Conservation (phyloP, 2,113 vertebrate species). For the Poeciliopsis occidentalis region DNA sequence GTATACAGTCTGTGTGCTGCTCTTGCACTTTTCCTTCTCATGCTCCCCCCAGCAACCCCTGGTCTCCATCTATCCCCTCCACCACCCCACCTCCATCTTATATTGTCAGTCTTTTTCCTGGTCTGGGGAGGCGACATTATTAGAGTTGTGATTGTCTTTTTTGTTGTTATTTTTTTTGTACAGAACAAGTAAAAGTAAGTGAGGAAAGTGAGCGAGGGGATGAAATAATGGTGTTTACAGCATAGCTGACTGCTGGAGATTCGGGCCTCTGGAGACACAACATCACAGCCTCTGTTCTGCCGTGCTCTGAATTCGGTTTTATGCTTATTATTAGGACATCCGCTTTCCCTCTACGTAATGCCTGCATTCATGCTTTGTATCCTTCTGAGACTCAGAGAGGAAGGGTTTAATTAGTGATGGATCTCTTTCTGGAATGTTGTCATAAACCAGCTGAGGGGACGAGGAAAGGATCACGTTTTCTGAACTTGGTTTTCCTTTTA, state of each 20-base stretch:
- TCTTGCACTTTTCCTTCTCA: conserved; percentile 68
- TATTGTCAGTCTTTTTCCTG: conserved; percentile 71
- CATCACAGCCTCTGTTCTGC: conserved; percentile 48
- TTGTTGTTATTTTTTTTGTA: not conserved
- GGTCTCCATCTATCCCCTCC: not conserved
- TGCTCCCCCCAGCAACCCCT: conserved; percentile 1
- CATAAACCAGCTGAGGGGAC: not conserved
- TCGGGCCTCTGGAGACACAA: conserved; percentile 68
- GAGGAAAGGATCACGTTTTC: conserved; percentile 10
- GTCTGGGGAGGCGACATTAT: conserved; percentile 44
- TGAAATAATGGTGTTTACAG: conserved; percentile 77
- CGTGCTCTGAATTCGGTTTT: conserved; percentile 50
- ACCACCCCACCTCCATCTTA: not conserved
- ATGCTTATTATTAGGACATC: conserved; percentile 64
- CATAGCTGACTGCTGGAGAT: conserved; percentile 66
- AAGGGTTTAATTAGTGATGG: conserved; percentile 56
- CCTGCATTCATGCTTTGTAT: conserved; percentile 38
- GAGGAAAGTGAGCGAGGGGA: conserved; percentile 58
- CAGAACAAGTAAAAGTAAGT: conserved; percentile 40
- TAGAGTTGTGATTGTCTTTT: conserved; percentile 47
- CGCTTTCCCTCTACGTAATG: conserved; percentile 53
- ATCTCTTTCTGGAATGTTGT: conserved; percentile 57
- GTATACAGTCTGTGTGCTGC: conserved; percentile 88
- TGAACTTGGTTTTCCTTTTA: conserved; percentile 10
- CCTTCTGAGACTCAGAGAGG: conserved; percentile 42